Percentiles rank a stretch among this genome's conserved stretches.
Conservation (phyloP, 2,888 invertebrate species). For the Nasonia oneida region DNA sequence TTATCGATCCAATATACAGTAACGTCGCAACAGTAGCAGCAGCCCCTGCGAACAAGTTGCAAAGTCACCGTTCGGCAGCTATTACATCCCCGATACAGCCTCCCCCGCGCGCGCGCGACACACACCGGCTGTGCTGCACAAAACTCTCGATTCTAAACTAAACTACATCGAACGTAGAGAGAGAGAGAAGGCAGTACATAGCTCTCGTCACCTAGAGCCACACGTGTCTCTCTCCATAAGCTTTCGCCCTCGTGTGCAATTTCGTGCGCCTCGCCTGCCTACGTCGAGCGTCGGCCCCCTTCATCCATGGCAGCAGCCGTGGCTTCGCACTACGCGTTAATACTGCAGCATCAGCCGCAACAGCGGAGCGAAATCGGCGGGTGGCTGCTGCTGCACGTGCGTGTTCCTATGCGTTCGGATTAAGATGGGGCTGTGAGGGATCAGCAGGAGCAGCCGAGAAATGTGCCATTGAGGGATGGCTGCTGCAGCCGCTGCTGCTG, state of each 20-base stretch:
- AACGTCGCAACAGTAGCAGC: too few relatives aligned
- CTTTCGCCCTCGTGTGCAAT: conserved; percentile 28
- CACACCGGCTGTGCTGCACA: background rate
- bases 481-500: background rate
- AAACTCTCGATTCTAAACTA: conserved; percentile 54
- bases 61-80: conserved; percentile 57
- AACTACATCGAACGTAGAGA: conserved; percentile 26
- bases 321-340: conserved; percentile 39
- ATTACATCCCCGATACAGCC: conserved; percentile 53
- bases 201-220: conserved; percentile 53
- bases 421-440: conserved; percentile 32
- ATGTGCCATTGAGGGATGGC: conserved; percentile 26
- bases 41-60: conserved; percentile 33
- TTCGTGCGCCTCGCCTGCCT: conserved; percentile 13
- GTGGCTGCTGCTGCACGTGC: conserved; percentile 12
- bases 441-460: background rate
- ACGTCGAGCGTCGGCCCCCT: background rate
- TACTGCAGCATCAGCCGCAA: conserved; percentile 57
- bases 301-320: background rate
- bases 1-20: background rate
- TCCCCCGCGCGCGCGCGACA: background rate
- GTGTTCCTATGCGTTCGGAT: conserved; percentile 35
- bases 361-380: conserved; percentile 21
- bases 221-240: conserved; percentile 19
- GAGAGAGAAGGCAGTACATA: background rate